Evolutionary conservation across 2,113 vertebrate species (phyloP).

Genomic region (Chaenogobius annularis): DNA sequence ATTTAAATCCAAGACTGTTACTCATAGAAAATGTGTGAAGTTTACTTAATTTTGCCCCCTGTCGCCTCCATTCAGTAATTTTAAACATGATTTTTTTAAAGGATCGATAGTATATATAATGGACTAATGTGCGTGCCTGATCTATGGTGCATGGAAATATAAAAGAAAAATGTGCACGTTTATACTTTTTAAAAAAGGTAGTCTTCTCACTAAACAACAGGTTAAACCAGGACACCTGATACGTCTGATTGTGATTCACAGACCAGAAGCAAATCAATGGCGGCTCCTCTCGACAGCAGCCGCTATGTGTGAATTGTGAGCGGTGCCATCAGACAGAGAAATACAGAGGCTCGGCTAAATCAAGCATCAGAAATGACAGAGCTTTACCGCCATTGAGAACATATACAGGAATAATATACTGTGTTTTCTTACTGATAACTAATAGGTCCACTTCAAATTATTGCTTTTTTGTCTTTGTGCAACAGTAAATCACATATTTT

Average conservation of each 20-base stretch:
- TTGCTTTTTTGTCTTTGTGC: not conserved
- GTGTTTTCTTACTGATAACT: not conserved
- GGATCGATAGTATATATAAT: too few species aligned
- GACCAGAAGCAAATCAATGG: constrained; percentile 6
- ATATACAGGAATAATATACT: not conserved
- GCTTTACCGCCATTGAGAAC: not conserved
- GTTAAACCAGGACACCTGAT: constrained; percentile 7
- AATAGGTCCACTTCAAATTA: not conserved
- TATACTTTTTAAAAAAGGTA: not conserved
- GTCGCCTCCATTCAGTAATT: too few species aligned
- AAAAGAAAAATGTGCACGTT: not conserved
- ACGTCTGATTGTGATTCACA: not conserved
- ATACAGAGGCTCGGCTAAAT: not conserved
- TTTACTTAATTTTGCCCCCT: too few species aligned
- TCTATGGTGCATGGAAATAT: not conserved
- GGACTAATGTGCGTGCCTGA: not conserved
- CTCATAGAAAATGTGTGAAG: too few species aligned
- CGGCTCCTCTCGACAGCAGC: not conserved
- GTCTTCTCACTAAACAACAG: not conserved
- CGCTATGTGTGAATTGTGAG: constrained; percentile 1
- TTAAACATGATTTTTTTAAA: too few species aligned
- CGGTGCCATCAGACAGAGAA: constrained; percentile 5
- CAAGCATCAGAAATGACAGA: not conserved
- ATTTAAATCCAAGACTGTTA: too few species aligned
- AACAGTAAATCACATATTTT: not conserved